Evolutionary conservation across 2,888 invertebrate species (phyloP), one percentile per base, ranked within the genome.

Genomic region (Tortricodes alternella): DNA sequence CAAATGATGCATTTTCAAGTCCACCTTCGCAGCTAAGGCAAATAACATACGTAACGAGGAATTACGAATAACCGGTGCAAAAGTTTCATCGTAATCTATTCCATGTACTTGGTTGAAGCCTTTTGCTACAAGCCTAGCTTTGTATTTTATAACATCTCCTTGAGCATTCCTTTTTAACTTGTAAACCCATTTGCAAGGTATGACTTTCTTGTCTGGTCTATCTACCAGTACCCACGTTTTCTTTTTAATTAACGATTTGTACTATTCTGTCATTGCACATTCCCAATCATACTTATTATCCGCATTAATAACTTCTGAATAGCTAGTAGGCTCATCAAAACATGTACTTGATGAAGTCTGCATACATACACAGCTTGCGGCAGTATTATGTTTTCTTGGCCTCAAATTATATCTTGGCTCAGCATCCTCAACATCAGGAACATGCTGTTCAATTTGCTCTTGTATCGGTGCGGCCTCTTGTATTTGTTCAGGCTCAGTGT

Each of bases 171-270:
- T 39, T n/a, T 46, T 57, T 4, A 29, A 5, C 34, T 46, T 58
- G 27, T 24, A 58, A 6, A 58, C 19, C 58, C 58, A 58, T 39
- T 52, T 58, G 21, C 44, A n/a, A n/a, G n/a, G n/a, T n/a, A n/a
- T n/a, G n/a, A n/a, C n/a, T n/a, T n/a, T n/a, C n/a, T n/a, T n/a
- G n/a, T n/a, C n/a, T n/a, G n/a, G n/a, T n/a, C n/a, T n/a, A n/a
- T n/a, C n/a, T n/a, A n/a, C n/a, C n/a, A n/a, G n/a, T n/a, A n/a
- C n/a, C n/a, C n/a, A n/a, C n/a, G n/a, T n/a, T n/a, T n/a, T n/a
- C n/a, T n/a, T 49, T 15, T 34, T 19, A 19, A 56, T 8, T 8
- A 51, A 19, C 2, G 50, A 39, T 9, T 41, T 15, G 13, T 41
- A 41, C 21, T 51, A 39, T 29, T 39, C 15, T 11, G 2, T 9